phyloP scores from a whole-genome alignment of 2,888 invertebrate species.

The Coenonympha glycerion region DNA sequence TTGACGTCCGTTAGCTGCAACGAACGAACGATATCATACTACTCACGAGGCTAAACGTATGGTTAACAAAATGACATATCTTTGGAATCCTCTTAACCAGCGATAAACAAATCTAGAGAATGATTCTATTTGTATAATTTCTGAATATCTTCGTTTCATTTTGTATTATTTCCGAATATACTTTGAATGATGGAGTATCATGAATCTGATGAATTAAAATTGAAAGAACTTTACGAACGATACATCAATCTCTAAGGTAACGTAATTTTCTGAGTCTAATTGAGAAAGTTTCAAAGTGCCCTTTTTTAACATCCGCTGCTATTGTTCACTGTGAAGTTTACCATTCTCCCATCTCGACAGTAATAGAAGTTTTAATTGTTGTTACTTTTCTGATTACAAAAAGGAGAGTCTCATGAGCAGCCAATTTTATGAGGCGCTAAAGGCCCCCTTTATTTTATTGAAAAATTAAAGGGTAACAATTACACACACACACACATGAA shows the following conservation, averaged over 20 bases:
- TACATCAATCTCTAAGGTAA: slow-evolving; percentile 6
- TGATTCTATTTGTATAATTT: too few relatives aligned
- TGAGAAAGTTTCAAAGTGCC: slow-evolving; percentile 65
- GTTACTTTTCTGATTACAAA: slow-evolving; percentile 73
- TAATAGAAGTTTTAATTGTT: slow-evolving; percentile 75
- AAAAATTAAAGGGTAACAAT: background rate
- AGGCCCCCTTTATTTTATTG: background rate
- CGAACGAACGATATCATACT: too few relatives aligned
- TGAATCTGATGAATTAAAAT: background rate
- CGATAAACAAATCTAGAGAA: too few relatives aligned
- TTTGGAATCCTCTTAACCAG: too few relatives aligned
- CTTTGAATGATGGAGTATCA: too few relatives aligned
- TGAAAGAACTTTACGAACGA: slow-evolving; percentile 1
- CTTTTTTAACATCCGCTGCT: slow-evolving; percentile 67
- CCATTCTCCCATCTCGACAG: slow-evolving; percentile 67
- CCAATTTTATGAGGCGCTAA: background rate
- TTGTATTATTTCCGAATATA: too few relatives aligned
- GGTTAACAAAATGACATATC: too few relatives aligned
- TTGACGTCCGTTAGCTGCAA: too few relatives aligned
- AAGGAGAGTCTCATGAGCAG: slow-evolving; percentile 32
- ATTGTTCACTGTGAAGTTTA: slow-evolving; percentile 55
- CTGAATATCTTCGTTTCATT: too few relatives aligned
- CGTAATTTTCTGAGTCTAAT: slow-evolving; percentile 54
- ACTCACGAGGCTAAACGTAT: too few relatives aligned
- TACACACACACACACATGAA: too few relatives aligned